A percentile compares a stretch with the other conserved stretches of the same genome.
Conservation (phyloP, 2,888 invertebrate genomes). For the Tipula unca region DNA sequence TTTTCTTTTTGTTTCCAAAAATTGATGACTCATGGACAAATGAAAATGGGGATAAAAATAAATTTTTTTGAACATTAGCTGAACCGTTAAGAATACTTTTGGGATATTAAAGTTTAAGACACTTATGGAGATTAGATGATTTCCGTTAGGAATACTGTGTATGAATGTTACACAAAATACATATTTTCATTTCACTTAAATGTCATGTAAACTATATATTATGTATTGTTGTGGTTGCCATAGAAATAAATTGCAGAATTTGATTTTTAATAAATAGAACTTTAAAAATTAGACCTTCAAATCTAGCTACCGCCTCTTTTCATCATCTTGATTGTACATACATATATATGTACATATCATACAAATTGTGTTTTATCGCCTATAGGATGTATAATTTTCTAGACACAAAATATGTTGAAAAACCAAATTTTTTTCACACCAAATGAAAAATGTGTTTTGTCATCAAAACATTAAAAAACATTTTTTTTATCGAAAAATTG, state of each 20-base stretch:
- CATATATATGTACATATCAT: background rate
- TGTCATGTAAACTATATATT: background rate
- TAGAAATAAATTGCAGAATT: no score
- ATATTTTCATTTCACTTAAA: no score
- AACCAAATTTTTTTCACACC: background rate
- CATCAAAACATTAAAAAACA: background rate
- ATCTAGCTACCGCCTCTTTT: background rate
- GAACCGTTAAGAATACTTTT: background rate
- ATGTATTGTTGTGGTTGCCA: background rate
- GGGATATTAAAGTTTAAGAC: background rate
- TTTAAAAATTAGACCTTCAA: background rate
- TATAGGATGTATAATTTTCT: background rate
- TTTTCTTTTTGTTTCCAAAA: background rate
- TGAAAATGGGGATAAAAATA: background rate
- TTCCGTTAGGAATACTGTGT: background rate
- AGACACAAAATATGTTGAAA: background rate
- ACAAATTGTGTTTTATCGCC: background rate
- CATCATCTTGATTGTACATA: background rate
- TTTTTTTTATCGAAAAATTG: background rate
- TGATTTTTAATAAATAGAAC: background rate
- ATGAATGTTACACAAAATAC: background rate
- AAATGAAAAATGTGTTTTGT: slow-evolving; percentile 2
- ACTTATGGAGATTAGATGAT: background rate
- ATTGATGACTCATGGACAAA: background rate
- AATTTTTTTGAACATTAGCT: background rate